A percentile compares a stretch with the other conserved stretches of the same genome.
These are phyloP conservation scores for Ephialtes manifestator DNA, from an alignment of 2,888 invertebrate species.

Conservation along the genomic window DNA sequence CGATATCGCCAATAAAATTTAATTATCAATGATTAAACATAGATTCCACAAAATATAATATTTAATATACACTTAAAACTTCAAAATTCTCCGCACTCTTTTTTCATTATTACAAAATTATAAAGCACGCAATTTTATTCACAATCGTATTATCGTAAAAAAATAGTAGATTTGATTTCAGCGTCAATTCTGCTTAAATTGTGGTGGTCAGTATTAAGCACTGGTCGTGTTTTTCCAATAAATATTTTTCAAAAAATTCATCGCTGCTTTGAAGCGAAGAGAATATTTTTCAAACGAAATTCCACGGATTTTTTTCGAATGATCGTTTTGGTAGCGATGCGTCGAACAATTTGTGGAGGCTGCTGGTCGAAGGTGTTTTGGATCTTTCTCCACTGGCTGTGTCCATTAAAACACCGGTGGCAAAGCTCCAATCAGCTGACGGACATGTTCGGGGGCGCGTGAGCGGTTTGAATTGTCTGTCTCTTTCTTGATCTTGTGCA, in stretches of 20 bases:
- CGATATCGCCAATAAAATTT: too few relatives aligned
- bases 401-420: constrained; percentile 58
- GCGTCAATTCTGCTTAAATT: too few relatives aligned
- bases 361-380: constrained; percentile 20
- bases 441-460: constrained; percentile 33
- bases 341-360: constrained; percentile 22
- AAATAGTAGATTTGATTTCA: too few relatives aligned
- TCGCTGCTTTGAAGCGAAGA: background rate
- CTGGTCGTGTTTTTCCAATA: background rate
- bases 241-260: constrained; percentile 3
- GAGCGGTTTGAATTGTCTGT: constrained; percentile 3
- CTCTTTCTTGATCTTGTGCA: constrained; percentile 13
- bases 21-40: too few relatives aligned
- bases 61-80: too few relatives aligned
- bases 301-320: background rate
- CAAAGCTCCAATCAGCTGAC: constrained; percentile 61
- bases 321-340: constrained; percentile 1
- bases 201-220: too few relatives aligned
- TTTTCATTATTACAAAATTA: too few relatives aligned
- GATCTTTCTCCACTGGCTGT: constrained; percentile 34
- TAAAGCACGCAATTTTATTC: too few relatives aligned
- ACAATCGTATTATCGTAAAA: too few relatives aligned
- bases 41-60: too few relatives aligned
- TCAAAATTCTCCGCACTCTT: too few relatives aligned
- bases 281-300: constrained; percentile 3